Conservation (phyloP, 2,113 vertebrate genomes). For the Damaliscus lunatus region DNA sequence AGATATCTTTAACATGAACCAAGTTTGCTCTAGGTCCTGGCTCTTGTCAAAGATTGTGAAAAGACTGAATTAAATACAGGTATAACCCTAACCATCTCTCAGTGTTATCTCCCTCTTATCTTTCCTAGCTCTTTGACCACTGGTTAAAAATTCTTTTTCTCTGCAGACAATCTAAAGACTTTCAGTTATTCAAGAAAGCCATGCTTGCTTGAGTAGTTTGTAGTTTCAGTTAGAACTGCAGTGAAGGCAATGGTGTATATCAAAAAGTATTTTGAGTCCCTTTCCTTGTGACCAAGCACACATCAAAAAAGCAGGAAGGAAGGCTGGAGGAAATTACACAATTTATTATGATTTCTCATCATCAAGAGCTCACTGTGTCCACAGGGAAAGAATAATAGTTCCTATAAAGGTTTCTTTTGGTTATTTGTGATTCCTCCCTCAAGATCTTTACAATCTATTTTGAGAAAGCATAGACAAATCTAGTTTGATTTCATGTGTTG, state of each 20-base stretch:
- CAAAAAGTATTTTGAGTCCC: not conserved
- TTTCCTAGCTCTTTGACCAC: not conserved
- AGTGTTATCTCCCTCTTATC: not conserved
- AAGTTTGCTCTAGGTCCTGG: not conserved
- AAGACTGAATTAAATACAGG: not conserved
- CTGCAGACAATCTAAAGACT: not conserved
- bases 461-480: not conserved
- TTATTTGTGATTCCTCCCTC: not conserved
- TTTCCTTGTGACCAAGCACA: not conserved
- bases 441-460: not conserved
- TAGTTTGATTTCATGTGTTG: too few species aligned
- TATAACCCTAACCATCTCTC: not conserved
- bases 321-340: not conserved
- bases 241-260: not conserved
- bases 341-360: not conserved
- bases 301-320: conserved; percentile 5
- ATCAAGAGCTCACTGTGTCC: not conserved
- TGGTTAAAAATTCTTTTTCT: not conserved
- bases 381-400: not conserved
- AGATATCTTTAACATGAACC: not conserved
- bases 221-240: not conserved
- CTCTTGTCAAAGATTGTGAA: not conserved
- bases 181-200: not conserved
- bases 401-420: not conserved
- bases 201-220: not conserved